Evolutionary conservation across 2,888 invertebrate species (phyloP).

Genomic region (Steinernema hermaphroditum): DNA sequence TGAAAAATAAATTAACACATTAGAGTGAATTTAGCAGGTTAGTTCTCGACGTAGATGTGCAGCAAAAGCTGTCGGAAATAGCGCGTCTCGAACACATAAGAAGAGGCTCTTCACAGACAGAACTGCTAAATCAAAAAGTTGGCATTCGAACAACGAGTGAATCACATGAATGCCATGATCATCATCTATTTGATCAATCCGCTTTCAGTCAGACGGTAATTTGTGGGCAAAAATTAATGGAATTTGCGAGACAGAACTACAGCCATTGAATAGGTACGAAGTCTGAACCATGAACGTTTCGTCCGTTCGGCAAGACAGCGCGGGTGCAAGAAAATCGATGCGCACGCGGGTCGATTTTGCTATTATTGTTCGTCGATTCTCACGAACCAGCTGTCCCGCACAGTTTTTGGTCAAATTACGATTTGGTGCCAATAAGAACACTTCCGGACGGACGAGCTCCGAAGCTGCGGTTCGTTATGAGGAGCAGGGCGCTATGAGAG

Average conservation of each 20-base stretch:
- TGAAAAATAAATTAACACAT: slow-evolving; percentile 7
- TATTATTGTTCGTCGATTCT: not conserved
- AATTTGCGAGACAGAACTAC: too few relatives aligned
- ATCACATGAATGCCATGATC: too few relatives aligned
- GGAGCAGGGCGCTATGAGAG: not conserved
- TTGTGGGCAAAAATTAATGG: too few relatives aligned
- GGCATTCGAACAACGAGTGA: too few relatives aligned
- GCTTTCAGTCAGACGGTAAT: too few relatives aligned
- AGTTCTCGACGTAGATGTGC: too few relatives aligned
- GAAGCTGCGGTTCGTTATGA: not conserved
- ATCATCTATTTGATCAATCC: too few relatives aligned
- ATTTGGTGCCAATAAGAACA: not conserved
- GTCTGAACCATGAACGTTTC: slow-evolving; percentile 30
- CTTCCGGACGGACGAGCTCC: not conserved
- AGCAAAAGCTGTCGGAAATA: too few relatives aligned
- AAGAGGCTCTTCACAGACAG: too few relatives aligned
- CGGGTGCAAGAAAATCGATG: slow-evolving; percentile 27
- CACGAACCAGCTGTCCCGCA: slow-evolving; percentile 13
- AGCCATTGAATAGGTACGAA: not conserved
- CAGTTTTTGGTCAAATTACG: not conserved
- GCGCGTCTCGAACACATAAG: too few relatives aligned
- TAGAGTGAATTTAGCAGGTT: too few relatives aligned
- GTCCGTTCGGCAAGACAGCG: slow-evolving; percentile 25
- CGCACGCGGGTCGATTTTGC: slow-evolving; percentile 22
- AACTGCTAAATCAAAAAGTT: too few relatives aligned